A percentile compares a stretch with the other conserved stretches of the same genome.
phyloP scores from a whole-genome alignment of 1,140 invertebrate species.

The Dreissena polymorpha region DNA sequence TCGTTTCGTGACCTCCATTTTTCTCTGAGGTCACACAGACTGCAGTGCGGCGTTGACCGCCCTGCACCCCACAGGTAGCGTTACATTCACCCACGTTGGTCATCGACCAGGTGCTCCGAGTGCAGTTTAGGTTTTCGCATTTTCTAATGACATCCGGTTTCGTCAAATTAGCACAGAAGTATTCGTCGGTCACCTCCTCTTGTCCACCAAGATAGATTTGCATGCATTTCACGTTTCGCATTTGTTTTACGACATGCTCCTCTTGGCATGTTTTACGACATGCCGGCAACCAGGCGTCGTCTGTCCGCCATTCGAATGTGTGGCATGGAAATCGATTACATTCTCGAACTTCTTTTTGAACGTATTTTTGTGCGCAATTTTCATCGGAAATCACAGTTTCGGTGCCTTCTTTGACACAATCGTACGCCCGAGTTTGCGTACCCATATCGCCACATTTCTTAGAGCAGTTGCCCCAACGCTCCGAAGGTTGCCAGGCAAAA shows the following conservation, averaged over 20 bases:
- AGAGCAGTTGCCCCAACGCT: conserved; percentile 31
- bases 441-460: conserved; percentile 28
- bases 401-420: neutral
- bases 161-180: neutral
- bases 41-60: neutral
- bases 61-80: conserved; percentile 20
- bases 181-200: neutral
- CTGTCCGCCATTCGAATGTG: conserved; percentile 27
- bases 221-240: conserved; percentile 1
- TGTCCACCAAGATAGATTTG: conserved; percentile 7
- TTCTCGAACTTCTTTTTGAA: neutral
- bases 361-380: neutral
- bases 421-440: neutral
- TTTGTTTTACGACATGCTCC: conserved; percentile 9
- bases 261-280: conserved; percentile 26
- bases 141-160: conserved; percentile 12
- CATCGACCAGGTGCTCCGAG: neutral
- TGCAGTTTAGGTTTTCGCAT: neutral
- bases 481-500: conserved; percentile 5
- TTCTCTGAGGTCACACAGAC: conserved; percentile 11
- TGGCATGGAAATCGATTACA: conserved; percentile 28
- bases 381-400: neutral
- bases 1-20: neutral
- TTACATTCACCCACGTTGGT: conserved; percentile 33
- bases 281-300: conserved; percentile 2